Percentiles rank a stretch among this genome's conserved stretches.
Evolutionary conservation across 2,888 invertebrate genomes (phyloP).

Genomic region (Troglohyphantes excavatus): DNA sequence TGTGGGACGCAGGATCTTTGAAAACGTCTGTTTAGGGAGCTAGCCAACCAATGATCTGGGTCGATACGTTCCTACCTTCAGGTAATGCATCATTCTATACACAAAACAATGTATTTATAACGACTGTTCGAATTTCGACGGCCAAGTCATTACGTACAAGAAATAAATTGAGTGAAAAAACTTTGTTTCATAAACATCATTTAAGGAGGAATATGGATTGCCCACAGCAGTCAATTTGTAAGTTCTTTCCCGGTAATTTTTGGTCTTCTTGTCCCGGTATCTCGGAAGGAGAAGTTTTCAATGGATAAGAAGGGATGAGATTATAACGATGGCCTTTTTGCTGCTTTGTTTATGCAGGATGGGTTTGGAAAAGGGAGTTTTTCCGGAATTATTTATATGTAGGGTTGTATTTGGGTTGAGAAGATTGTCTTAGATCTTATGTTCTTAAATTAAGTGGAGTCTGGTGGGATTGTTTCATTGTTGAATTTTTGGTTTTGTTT

Average conservation of each 20-base stretch:
- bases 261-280: slow-evolving; percentile 26
- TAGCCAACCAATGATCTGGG: slow-evolving; percentile 66
- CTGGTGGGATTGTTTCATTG: not conserved
- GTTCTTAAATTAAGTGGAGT: not conserved
- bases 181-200: slow-evolving; percentile 70
- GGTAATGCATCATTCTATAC: slow-evolving; percentile 74
- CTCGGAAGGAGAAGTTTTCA: slow-evolving; percentile 17
- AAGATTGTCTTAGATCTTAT: not conserved
- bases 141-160: slow-evolving; percentile 61
- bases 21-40: slow-evolving; percentile 76
- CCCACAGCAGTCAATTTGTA: slow-evolving; percentile 59
- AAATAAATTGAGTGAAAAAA: slow-evolving; percentile 64
- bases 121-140: slow-evolving; percentile 53
- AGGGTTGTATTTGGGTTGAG: not conserved
- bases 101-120: slow-evolving; percentile 76
- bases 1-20: slow-evolving; percentile 69
- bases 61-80: slow-evolving; percentile 72
- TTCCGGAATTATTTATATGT: not conserved
- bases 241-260: slow-evolving; percentile 47
- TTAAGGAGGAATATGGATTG: slow-evolving; percentile 59
- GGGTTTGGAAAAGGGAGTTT: not conserved
- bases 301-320: slow-evolving; percentile 24
- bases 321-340: slow-evolving; percentile 44
- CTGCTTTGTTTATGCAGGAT: not conserved
- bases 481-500: too few species aligned